Percentiles rank a stretch among this genome's conserved stretches.
Conservation (phyloP, 2,888 invertebrate genomes). For the Tetheella fluctuosa region DNA sequence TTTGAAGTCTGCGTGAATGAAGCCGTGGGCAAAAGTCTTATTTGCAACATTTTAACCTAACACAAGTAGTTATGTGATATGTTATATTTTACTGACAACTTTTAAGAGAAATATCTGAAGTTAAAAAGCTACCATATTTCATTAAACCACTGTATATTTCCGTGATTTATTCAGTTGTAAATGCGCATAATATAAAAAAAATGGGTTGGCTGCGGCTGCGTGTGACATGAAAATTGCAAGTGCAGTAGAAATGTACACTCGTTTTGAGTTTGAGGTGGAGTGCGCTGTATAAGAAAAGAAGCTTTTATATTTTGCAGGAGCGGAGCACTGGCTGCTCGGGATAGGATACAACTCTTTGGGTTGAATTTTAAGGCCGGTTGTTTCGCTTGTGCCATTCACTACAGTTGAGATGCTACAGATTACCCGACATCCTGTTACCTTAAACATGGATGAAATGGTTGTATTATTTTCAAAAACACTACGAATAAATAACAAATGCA, state of each 20-base stretch:
- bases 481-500: too few species aligned
- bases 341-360: conserved; percentile 35
- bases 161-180: conserved; percentile 1
- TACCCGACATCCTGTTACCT: conserved; percentile 15
- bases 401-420: conserved; percentile 31
- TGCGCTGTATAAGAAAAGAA: conserved; percentile 51
- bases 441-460: background rate
- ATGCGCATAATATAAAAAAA: conserved; percentile 29
- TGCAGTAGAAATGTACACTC: conserved; percentile 51
- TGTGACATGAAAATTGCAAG: conserved; percentile 52
- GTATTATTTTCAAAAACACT: too few species aligned
- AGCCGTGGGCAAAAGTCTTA: too few species aligned
- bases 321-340: conserved; percentile 22
- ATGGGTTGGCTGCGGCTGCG: conserved; percentile 37
- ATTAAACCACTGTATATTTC: background rate
- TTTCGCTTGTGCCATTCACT: conserved; percentile 50
- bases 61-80: too few species aligned
- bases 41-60: too few species aligned
- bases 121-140: too few species aligned
- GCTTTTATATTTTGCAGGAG: conserved; percentile 55
- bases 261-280: conserved; percentile 41
- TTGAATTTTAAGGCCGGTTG: conserved; percentile 51
- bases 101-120: too few species aligned
- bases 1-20: too few species aligned
- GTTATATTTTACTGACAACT: too few species aligned